A percentile compares a stretch with the other conserved stretches of the same genome.
phyloP scores from a whole-genome alignment of 2,113 vertebrate genomes.

The Brachyhypopomus gauderio region DNA sequence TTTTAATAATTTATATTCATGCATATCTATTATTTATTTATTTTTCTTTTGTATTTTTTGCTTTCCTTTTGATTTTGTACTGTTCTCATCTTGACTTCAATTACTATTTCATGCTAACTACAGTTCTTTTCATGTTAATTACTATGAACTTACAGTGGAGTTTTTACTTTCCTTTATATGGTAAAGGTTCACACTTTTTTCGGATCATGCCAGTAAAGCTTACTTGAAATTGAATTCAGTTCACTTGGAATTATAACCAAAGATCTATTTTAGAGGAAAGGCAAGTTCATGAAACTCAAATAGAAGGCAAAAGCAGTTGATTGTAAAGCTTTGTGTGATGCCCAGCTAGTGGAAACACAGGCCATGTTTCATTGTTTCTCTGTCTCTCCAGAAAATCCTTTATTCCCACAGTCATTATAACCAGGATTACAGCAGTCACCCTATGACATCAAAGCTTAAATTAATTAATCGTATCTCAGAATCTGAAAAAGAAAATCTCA shows the following conservation, averaged over 20 bases:
- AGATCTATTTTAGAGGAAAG: neutral
- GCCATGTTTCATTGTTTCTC: neutral
- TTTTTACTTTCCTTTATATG: too few species aligned
- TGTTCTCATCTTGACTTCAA: too few species aligned
- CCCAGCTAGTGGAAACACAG: neutral
- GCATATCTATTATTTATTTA: too few species aligned
- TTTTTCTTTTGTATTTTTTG: too few species aligned
- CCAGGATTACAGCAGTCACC: neutral
- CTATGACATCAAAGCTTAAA: neutral
- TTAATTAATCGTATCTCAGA: neutral
- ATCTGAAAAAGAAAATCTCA: neutral
- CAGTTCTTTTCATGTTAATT: too few species aligned
- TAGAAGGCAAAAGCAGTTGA: neutral
- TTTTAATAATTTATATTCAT: too few species aligned
- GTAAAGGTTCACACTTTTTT: too few species aligned
- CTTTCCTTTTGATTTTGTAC: too few species aligned
- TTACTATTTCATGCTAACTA: too few species aligned
- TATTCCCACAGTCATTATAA: constrained; percentile 3
- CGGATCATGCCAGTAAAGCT: too few species aligned
- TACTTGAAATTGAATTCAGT: neutral
- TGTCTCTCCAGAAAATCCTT: neutral
- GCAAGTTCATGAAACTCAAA: neutral
- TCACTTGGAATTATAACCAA: neutral
- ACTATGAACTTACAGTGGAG: too few species aligned
- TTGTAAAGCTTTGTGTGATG: neutral